Evolutionary conservation across 2,113 vertebrate genomes (phyloP), one percentile per base, ranked within the genome.

Genomic region (Phrynosoma platyrhinos): DNA sequence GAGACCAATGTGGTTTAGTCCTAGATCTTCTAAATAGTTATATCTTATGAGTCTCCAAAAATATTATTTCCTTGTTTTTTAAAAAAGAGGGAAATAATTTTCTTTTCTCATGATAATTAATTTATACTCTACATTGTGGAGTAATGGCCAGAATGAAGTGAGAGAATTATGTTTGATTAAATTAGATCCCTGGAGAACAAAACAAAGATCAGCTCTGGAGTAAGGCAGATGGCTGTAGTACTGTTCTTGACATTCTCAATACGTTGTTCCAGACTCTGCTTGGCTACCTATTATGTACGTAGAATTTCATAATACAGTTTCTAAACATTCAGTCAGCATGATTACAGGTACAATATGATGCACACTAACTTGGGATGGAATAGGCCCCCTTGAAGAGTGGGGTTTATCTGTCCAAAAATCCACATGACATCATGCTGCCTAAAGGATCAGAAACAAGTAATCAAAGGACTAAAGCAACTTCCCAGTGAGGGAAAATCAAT

Each of bases 161-260:
- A 93, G 92, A 95, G 93, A 95, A 95, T 94, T 93, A 94, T 94
- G 92, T 94, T 92, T 95, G 92, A 94, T 95, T 95, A 95, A 96
- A 95, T 93, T 90, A 94, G 91, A 89, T 94, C 95, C 94, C 95
- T 91, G 83, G 94, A 91, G 92, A 92, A 76, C 82, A 91, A 90
- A 93, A 89, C 81, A 94, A 92, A 95, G 91, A 95, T 94, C 94
- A 91, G 91, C 90, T 84, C 84, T 94, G 93, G 94, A 95, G 94
- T 92, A 94, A 93, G 94, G 94, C 92, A 95, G 94, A 92, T 94
- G 95, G 53, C 89, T 91, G 75, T 91, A 91, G 94, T 79, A 87
- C 90, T 93, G 92, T 86, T 91, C 88, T 47, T 90, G 86, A 84
- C 85, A 90, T 89, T 42, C 14, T 23, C 86, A 89, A 82, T 88